Evolutionary conservation across 2,113 vertebrate species (phyloP).

Genomic region (Sialia sialis): DNA sequence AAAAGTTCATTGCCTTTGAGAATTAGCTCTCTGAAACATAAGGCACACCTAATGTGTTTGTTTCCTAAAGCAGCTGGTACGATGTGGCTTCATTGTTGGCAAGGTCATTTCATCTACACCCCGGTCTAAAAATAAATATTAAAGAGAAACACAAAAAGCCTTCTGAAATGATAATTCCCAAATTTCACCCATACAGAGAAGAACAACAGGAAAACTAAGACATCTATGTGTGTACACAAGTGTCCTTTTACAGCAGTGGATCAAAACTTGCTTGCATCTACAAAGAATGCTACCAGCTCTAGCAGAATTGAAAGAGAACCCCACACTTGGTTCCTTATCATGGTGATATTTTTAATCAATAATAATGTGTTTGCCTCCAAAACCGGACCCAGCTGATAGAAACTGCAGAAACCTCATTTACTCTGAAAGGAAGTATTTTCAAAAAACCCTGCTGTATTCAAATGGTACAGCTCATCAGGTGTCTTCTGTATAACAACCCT

Average conservation of each 20-base stretch:
- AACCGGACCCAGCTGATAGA: neutral
- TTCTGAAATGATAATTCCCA: neutral
- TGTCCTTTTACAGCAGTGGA: neutral
- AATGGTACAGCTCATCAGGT: neutral
- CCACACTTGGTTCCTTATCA: neutral
- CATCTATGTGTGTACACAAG: neutral
- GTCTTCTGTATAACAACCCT: rapidly evolving
- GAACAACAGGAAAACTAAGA: neutral
- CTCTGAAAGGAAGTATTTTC: neutral
- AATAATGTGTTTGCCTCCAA: neutral
- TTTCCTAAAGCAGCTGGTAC: neutral
- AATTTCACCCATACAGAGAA: neutral
- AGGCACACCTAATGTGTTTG: neutral
- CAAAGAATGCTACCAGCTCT: neutral
- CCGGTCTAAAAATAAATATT: neutral
- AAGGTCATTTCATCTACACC: neutral
- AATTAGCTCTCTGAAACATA: neutral
- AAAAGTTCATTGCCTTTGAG: neutral
- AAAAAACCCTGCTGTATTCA: neutral
- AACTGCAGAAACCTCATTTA: neutral
- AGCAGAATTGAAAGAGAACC: neutral
- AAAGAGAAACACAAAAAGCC: neutral
- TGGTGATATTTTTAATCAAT: neutral
- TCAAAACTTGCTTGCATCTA: neutral
- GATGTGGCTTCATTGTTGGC: rapidly evolving